Conservation (phyloP, 1,140 invertebrate genomes). For the Drosophila subobscura region DNA sequence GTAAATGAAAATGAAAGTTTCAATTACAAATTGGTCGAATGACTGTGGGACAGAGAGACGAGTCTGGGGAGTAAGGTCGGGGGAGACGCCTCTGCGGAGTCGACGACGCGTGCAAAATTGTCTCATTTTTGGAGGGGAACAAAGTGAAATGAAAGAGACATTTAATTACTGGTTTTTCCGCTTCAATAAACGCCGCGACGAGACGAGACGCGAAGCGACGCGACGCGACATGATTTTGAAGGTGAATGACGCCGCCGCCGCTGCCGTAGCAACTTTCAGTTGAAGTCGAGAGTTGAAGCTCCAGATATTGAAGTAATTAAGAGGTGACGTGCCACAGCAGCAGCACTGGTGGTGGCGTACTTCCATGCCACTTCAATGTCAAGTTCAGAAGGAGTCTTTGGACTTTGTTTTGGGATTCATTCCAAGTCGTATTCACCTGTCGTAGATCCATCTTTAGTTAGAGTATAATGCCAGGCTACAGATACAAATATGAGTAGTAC, state of each 20-base stretch:
- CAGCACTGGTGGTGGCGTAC: too few species aligned
- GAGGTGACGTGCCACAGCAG: too few species aligned
- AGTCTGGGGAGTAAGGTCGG: not conserved
- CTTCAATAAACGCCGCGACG: constrained; percentile 38
- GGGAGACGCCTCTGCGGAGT: not conserved
- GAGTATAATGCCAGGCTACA: not conserved
- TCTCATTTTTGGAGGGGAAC: constrained; percentile 24
- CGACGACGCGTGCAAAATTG: constrained; percentile 7
- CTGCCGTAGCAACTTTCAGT: constrained; percentile 8
- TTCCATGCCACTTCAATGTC: too few species aligned
- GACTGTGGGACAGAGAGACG: constrained; percentile 1
- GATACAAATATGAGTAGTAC: too few species aligned
- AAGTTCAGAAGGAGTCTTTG: constrained; percentile 2
- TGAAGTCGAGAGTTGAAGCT: not conserved
- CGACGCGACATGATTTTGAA: constrained; percentile 55
- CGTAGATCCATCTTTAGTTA: too few species aligned
- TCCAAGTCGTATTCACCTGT: too few species aligned
- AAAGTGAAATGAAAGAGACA: constrained; percentile 51
- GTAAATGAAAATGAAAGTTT: constrained; percentile 78
- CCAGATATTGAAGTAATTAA: constrained; percentile 2
- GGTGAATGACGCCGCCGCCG: constrained; percentile 59
- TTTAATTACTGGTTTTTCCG: constrained; percentile 77
- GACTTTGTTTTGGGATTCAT: not conserved
- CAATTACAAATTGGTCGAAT: constrained; percentile 65
- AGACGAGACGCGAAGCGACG: not conserved